Evolutionary conservation across 2,888 invertebrate genomes (phyloP).

Genomic region (Baccha elongata): DNA sequence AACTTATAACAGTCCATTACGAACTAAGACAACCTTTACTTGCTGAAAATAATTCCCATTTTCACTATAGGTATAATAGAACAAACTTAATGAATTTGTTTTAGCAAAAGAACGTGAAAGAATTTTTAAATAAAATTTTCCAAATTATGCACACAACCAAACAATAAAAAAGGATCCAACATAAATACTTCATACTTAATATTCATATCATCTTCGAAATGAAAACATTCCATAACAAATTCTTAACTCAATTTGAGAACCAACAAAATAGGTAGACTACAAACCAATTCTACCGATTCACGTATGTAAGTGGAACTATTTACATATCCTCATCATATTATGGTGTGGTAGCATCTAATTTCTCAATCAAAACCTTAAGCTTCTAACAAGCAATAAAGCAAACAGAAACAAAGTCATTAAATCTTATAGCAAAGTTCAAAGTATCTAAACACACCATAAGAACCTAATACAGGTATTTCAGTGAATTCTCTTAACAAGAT

Average conservation of each 20-base stretch:
- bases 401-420: slow-evolving; percentile 4
- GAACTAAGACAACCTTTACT: background rate
- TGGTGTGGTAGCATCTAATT: background rate
- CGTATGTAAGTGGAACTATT: background rate
- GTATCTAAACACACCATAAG: background rate
- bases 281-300: slow-evolving; percentile 21
- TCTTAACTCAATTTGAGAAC: background rate
- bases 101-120: background rate
- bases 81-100: background rate
- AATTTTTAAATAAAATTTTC: background rate
- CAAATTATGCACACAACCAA: background rate
- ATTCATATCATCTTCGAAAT: slow-evolving; percentile 31
- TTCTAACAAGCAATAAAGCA: slow-evolving; percentile 3
- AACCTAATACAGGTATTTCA: background rate
- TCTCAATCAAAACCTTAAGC: background rate
- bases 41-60: background rate
- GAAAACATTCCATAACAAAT: background rate
- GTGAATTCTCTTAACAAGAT: background rate
- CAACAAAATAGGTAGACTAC: too few species aligned
- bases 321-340: background rate
- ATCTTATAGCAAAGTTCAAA: background rate
- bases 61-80: background rate
- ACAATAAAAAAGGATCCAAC: too few species aligned
- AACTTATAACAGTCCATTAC: background rate
- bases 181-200: slow-evolving; percentile 16